phyloP scores from a whole-genome alignment of 92 coral and sea anemone genomes.

The Meandrina meandrites region DNA sequence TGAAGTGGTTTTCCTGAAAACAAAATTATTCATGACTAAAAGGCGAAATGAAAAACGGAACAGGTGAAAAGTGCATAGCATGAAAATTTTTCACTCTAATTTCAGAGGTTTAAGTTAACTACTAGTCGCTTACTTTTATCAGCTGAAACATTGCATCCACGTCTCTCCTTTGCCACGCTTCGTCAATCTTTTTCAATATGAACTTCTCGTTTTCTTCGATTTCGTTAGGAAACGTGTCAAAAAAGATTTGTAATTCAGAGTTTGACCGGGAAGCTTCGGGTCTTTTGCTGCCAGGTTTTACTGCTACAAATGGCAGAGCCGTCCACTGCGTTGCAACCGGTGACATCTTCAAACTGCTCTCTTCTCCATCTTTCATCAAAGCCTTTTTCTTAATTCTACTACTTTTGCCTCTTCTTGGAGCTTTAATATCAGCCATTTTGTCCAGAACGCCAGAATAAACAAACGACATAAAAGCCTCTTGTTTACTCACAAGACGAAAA shows the following conservation, averaged over 20 bases:
- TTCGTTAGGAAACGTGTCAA: constrained; percentile 11
- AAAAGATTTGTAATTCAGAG: background rate
- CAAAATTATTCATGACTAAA: background rate
- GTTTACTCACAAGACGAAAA: background rate
- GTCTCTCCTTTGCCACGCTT: constrained; percentile 33
- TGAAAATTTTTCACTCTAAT: background rate
- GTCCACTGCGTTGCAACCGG: constrained; percentile 10
- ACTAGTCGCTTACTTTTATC: constrained; percentile 13
- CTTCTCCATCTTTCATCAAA: constrained; percentile 5
- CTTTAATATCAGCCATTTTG: constrained; percentile 15
- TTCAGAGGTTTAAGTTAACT: background rate
- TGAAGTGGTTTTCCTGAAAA: constrained; percentile 32
- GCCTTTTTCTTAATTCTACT: background rate
- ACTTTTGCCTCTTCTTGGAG: constrained; percentile 14
- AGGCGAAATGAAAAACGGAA: background rate
- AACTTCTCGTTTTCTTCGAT: constrained; percentile 7
- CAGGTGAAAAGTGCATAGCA: background rate
- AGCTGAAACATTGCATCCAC: constrained; percentile 39
- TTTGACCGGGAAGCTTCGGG: background rate
- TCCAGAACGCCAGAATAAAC: background rate
- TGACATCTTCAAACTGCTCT: background rate
- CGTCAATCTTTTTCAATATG: constrained; percentile 18
- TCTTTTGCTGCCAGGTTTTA: constrained; percentile 1
- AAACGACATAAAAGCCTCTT: background rate
- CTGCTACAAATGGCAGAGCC: background rate